Evolutionary conservation across 2,113 vertebrate genomes (phyloP).

Genomic region (Otis tarda): DNA sequence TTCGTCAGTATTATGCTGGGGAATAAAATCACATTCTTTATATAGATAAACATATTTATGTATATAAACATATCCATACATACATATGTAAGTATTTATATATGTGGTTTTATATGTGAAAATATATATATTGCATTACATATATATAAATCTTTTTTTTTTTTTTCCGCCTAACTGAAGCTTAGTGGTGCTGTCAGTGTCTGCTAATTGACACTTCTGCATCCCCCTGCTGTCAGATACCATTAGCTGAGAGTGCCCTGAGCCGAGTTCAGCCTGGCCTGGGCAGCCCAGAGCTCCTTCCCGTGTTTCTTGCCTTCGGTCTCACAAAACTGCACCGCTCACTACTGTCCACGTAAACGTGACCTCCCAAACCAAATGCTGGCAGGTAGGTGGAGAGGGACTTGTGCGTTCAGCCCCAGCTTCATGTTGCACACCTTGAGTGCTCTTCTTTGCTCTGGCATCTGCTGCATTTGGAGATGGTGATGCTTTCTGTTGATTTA

Average conservation of each 20-base stretch:
- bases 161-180: not conserved
- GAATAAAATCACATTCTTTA: not conserved
- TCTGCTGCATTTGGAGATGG: rapidly evolving
- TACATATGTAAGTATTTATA: not conserved
- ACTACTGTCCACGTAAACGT: not conserved
- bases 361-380: not conserved
- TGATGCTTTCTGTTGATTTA: not conserved
- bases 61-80: not conserved
- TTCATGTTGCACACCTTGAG: not conserved
- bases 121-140: not conserved
- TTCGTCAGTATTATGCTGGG: not conserved
- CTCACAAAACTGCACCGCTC: not conserved
- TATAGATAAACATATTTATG: not conserved
- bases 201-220: not conserved
- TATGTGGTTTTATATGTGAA: not conserved
- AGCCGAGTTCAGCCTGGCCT: not conserved
- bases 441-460: not conserved
- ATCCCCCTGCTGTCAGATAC: not conserved
- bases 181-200: not conserved
- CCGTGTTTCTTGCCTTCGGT: not conserved
- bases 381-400: not conserved
- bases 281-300: not conserved
- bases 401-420: not conserved
- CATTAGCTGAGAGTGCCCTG: not conserved
- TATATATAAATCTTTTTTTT: not conserved